Base-by-base conservation (phyloP, 1,140 invertebrate genomes). In the Mactra quadrangularis region DNA sequence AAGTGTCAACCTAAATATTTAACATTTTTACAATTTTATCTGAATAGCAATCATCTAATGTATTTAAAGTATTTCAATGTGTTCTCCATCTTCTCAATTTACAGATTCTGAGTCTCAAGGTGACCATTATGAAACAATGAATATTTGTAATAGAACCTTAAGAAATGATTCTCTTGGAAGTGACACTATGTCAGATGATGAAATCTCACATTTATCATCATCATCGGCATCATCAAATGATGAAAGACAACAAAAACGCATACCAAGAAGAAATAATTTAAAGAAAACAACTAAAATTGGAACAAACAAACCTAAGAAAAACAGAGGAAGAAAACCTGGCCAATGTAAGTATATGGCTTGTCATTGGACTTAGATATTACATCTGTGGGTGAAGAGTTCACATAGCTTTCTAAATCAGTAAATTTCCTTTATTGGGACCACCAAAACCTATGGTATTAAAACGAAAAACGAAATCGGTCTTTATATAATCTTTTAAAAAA, bases 261-360 rank as follows among this genome's bases (percentile, higher is more conserved):
- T 22, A 35, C 52, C 41, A 47, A 78, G 68, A 31, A 33, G 47
- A 33, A 47, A 13, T 72, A 53, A 62, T 53, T 41, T 45, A 31
- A 50, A 41, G 55, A 52, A 52, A 55, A 57, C 41, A 25, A 41
- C 4, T 17, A 59, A 70, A 52, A 35, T n/a, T 50, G 81, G 50
- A 50, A 57, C 62, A 35, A 62, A 52, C 31, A 53, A 29, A 57
- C 59, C 68, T 41, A 60, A 25, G 22, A 72, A 41, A 68, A 72
- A 62, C 77, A 52, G 85, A 27, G 85, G 85, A 53, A 74, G 85
- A 59, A 86, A 86, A 72, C 81, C 71, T 3, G 85, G 85, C 33
- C 85, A 86, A 83, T 76, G 85, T 86, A 78, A 78, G 76, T 22
- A n/a, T n/a, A n/a, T n/a, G n/a, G n/a, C n/a, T n/a, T n/a, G n/a